phyloP scores from a whole-genome alignment of 1,140 invertebrate genomes.

The Hylyphantes graminicola region DNA sequence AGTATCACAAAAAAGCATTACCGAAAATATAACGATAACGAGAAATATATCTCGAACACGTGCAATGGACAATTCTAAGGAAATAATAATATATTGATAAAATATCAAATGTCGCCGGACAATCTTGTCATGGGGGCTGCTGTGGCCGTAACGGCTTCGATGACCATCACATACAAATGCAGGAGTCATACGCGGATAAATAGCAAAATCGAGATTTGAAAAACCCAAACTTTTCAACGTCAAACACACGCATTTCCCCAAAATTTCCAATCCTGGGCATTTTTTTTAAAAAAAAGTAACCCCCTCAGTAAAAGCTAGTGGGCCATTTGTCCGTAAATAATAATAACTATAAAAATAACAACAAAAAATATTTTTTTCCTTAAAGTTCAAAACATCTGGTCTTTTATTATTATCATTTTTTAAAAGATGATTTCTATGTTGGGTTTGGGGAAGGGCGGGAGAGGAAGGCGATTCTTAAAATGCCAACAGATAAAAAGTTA shows the following conservation, averaged over 20 bases:
- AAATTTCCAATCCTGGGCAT: conserved; percentile 42
- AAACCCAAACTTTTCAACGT: conserved; percentile 54
- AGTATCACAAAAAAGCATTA: too few relatives aligned
- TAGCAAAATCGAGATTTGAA: not conserved
- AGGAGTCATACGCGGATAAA: not conserved
- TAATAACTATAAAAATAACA: conserved; percentile 37
- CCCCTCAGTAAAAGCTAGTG: not conserved
- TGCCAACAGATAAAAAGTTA: conserved; percentile 55
- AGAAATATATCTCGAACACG: not conserved
- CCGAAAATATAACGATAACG: too few relatives aligned
- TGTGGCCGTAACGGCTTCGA: not conserved
- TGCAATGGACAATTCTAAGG: conserved; percentile 18
- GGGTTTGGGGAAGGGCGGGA: not conserved
- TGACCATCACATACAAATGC: not conserved
- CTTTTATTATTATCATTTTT: conserved; percentile 38
- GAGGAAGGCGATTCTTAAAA: conserved; percentile 34
- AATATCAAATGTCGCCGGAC: conserved; percentile 12
- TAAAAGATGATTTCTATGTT: conserved; percentile 22
- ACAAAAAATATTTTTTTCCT: conserved; percentile 17
- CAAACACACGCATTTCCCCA: conserved; percentile 34
- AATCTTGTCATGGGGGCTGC: conserved; percentile 18
- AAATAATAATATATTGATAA: conserved; percentile 33
- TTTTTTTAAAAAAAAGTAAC: conserved; percentile 5
- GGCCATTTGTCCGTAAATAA: conserved; percentile 55
- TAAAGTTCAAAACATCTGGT: conserved; percentile 50